Evolutionary conservation across 1,140 invertebrate genomes (phyloP), one percentile per base, ranked within the genome.

Genomic region (Papilio dardanus): DNA sequence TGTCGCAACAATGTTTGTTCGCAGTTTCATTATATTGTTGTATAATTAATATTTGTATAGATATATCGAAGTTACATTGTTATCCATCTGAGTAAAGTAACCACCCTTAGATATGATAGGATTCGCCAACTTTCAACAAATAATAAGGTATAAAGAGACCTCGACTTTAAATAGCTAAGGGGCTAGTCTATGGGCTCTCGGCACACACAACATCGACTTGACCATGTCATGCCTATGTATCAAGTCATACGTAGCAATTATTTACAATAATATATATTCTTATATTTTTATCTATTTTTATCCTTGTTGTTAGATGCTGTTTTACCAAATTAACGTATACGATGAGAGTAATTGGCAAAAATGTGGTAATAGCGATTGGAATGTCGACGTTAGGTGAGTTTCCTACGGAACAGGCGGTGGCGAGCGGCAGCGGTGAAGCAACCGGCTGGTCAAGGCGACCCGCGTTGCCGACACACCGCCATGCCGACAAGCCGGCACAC

Each of bases 381-480:
- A 69, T 69, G 67, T 69, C 35, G 67, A 69, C n/a, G 67, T 42
- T 69, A 69, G 67, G 16, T 69, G 31, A 37, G 33, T 69, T 69
- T 69, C 67, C 67, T 69, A 69, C 67, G 67, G 67, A 69, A 69
- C 67, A 37, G 67, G 67, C 67, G 31, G 33, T 40, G 67, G 67
- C 67, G 67, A 69, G 35, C n/a, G 67, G 67, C 65, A 16, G 31
- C 35, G 67, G 33, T 69, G 67, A 69, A 69, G 67, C 33, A 69
- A 69, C 67, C 67, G 35, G 19, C 19, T 24, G 67, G 30, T 68
- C 66, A 68, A 68, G 66, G 66, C 66, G n/a, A 68, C 31, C 66
- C n/a, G n/a, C 66, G 31, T 65, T 65, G 66, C 16, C 66, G 66
- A 35, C 66, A 54, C 50, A 54, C 50, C 50, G 50, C 19, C 50